These are phyloP conservation scores for Willisornis vidua DNA, from an alignment of 2,113 vertebrate species.

Conservation along the genomic window DNA sequence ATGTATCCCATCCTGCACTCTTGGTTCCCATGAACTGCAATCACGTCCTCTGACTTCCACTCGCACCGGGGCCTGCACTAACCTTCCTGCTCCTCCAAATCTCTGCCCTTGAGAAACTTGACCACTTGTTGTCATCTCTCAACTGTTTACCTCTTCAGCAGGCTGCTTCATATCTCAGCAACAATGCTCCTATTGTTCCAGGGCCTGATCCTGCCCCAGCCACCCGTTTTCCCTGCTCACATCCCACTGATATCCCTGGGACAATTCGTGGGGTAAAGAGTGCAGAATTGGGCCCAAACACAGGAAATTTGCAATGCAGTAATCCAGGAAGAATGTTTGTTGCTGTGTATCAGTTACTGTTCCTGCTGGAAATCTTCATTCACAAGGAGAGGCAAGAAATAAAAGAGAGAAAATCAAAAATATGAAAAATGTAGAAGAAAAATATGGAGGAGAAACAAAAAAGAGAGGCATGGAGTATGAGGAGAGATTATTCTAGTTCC, in stretches of 20 bases:
- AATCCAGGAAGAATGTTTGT: conserved; percentile 53
- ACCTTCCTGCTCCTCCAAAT: conserved; percentile 83
- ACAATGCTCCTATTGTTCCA: conserved; percentile 60
- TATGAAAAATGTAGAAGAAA: accelerated
- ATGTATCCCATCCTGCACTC: conserved; percentile 99
- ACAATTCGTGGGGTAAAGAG: neutral
- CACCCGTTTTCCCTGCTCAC: neutral
- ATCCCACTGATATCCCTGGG: neutral
- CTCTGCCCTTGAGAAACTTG: conserved; percentile 80
- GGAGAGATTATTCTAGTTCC: neutral
- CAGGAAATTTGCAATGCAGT: conserved; percentile 25
- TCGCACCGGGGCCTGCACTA: conserved; percentile 71
- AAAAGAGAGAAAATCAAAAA: neutral
- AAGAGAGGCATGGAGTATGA: neutral
- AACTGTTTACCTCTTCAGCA: conserved; percentile 69
- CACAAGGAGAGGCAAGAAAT: neutral
- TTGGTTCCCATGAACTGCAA: conserved; percentile 97
- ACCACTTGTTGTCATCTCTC: conserved; percentile 72
- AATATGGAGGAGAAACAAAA: neutral
- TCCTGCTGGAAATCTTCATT: conserved; percentile 47
- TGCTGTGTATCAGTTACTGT: neutral
- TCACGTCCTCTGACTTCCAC: conserved; percentile 90
- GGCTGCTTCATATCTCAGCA: conserved; percentile 42
- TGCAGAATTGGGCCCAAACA: conserved; percentile 31
- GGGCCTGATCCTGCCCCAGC: conserved; percentile 57